A percentile compares a stretch with the other conserved stretches of the same genome.
These are phyloP conservation scores for Phylloscopus collybita DNA, from an alignment of 2,797 vertebrate genomes.

Conservation along the genomic window DNA sequence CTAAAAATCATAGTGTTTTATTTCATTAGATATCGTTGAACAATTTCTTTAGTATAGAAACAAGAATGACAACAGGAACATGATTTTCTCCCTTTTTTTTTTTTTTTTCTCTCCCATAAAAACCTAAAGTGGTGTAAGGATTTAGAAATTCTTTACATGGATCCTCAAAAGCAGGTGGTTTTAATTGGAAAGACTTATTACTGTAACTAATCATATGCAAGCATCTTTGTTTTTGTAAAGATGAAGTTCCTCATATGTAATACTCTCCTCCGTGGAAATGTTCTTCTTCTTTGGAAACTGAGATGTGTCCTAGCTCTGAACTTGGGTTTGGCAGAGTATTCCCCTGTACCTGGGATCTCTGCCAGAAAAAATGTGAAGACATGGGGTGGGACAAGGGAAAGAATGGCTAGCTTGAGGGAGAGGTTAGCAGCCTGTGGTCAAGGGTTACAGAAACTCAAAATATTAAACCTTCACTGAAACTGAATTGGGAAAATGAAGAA, in stretches of 20 bases:
- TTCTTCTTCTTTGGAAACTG: not conserved
- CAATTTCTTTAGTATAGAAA: not conserved
- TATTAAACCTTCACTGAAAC: not conserved
- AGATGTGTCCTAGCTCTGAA: not conserved
- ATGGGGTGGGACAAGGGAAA: conserved; percentile 1
- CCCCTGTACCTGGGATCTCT: not conserved
- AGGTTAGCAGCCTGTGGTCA: conserved; percentile 22
- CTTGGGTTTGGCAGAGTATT: conserved; percentile 38
- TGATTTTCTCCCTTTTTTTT: not conserved
- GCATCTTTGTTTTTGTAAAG: not conserved
- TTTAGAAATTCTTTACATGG: not conserved
- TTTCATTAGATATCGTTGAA: not conserved
- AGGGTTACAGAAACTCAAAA: conserved; percentile 5
- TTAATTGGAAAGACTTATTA: not conserved
- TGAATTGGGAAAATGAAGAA: not conserved
- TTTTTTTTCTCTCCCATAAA: not conserved
- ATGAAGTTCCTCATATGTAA: not conserved
- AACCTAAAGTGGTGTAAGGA: not conserved
- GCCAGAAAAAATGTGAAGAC: conserved; percentile 28
- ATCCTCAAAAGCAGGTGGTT: not conserved
- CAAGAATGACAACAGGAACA: not conserved
- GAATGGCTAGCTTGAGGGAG: not conserved
- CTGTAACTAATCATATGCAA: not conserved
- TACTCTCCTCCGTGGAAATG: not conserved
- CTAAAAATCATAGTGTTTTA: not conserved